Percentiles rank a stretch among this genome's conserved stretches.
These are phyloP conservation scores for Porites cylindrica DNA, from an alignment of 92 coral and sea anemone species.

Conservation along the genomic window DNA sequence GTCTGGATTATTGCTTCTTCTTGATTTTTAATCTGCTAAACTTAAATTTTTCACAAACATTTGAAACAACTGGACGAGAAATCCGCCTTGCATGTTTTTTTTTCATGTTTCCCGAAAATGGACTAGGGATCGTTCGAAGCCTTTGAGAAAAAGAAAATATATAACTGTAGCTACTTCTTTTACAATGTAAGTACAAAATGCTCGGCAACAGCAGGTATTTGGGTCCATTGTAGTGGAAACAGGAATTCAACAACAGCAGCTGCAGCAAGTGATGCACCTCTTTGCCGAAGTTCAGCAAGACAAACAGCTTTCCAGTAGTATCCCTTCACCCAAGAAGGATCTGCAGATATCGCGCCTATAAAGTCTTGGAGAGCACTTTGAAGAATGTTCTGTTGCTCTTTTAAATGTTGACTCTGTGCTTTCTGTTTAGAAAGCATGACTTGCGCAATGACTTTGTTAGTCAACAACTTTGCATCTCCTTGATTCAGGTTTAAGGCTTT, in stretches of 20 bases:
- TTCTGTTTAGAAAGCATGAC: conserved; percentile 1
- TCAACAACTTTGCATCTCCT: conserved; percentile 19
- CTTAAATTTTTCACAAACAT: no score
- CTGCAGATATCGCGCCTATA: not conserved
- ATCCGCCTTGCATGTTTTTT: no score
- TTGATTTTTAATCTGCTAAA: no score
- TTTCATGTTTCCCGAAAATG: no score
- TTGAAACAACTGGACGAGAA: no score
- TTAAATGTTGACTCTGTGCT: no score
- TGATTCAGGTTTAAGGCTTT: not conserved
- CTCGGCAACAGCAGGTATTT: conserved; percentile 6
- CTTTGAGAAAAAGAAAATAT: no score
- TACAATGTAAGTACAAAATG: conserved; percentile 5
- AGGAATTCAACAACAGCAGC: conserved; percentile 5
- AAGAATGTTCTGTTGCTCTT: not conserved
- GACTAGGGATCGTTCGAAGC: no score
- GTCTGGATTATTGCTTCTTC: no score
- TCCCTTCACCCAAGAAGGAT: conserved; percentile 28
- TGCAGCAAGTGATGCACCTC: conserved; percentile 31
- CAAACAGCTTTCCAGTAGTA: conserved; percentile 39
- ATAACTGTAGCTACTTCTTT: not conserved
- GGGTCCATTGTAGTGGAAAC: not conserved
- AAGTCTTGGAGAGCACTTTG: not conserved
- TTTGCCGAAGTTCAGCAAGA: conserved; percentile 5
- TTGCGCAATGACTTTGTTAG: not conserved